Evolutionary conservation across 2,888 invertebrate species (phyloP), one percentile per base, ranked within the genome.

Genomic region (Prosopocoilus inquinatus): DNA sequence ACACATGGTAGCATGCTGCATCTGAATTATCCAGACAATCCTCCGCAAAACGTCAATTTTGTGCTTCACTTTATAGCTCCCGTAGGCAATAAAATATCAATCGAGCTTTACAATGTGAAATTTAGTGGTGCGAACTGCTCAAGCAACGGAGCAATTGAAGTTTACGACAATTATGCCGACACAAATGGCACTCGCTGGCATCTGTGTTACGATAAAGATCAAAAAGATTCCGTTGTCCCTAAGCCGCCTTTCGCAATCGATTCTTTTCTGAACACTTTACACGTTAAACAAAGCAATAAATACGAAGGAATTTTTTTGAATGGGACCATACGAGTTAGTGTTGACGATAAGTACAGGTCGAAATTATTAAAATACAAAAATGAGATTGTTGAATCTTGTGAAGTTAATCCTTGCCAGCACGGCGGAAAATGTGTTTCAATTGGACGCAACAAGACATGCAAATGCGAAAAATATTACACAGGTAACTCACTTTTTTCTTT

Each of bases 371-470:
- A 82, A 46, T 79, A 82, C 16, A 75, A 80, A 1, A 83, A 84
- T 41, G 84, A 83, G 50, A 80, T 74, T 56, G 76, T 87, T 44
- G 88, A 89, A 68, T 82, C 86, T 0, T 91, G 90, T 71, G 79
- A 80, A 47, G 89, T 89, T 0, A 88, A 88, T 75, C 89, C 89
- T 0, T 91, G 91, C 67, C 77, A 83, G 58, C 84, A 88, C 70
- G 84, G 82, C 9, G 90, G 90, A 0, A 83, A 82, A 66, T 91
- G 90, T 70, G 76, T 84, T 5, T 73, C 79, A 2, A 84, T 82
- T 45, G 83, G 83, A 16, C 74, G 76, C 4, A 83, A 76, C 59
- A 84, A 81, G 64, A 81, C 82, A 55, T 91, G 91, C 68, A 85
- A 87, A 61, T 90, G 90, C 70, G 75, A 77, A 32, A 86, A 87